Percentiles rank a stretch among this genome's conserved stretches.
phyloP scores from a whole-genome alignment of 2,113 vertebrate genomes.

The Jacana jacana region DNA sequence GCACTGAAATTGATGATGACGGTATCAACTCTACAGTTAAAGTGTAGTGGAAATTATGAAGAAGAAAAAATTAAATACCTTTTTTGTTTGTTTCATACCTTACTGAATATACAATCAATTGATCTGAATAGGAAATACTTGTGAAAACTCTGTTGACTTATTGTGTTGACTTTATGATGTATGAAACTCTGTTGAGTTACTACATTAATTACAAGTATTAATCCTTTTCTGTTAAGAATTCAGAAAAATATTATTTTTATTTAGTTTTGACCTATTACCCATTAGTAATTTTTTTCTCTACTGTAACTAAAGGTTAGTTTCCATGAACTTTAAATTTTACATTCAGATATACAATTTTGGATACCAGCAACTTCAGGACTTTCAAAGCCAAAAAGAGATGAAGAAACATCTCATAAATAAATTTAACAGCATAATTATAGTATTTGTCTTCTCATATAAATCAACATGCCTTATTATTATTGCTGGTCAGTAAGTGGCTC shows the following conservation, averaged over 20 bases:
- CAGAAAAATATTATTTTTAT: background rate
- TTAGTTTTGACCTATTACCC: background rate
- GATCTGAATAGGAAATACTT: background rate
- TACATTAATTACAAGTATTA: too few relatives aligned
- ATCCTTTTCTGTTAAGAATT: background rate
- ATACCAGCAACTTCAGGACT: background rate
- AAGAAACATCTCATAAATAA: background rate
- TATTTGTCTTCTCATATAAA: background rate
- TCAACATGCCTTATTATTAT: background rate
- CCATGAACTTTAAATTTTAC: background rate
- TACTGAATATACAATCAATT: background rate
- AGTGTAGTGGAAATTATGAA: background rate
- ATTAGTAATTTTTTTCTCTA: background rate
- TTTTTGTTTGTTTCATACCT: background rate
- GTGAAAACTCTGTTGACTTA: background rate
- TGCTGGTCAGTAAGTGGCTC: too few relatives aligned
- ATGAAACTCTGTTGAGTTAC: too few relatives aligned
- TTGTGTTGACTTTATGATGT: too few relatives aligned
- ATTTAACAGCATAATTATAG: background rate
- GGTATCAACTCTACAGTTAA: background rate
- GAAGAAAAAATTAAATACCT: background rate
- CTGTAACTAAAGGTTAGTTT: background rate
- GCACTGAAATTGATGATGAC: background rate
- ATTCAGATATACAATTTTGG: background rate
- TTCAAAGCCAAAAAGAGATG: background rate